Evolutionary conservation across 2,113 vertebrate species (phyloP), one percentile per base, ranked within the genome.

Genomic region (Mohoua ochrocephala): DNA sequence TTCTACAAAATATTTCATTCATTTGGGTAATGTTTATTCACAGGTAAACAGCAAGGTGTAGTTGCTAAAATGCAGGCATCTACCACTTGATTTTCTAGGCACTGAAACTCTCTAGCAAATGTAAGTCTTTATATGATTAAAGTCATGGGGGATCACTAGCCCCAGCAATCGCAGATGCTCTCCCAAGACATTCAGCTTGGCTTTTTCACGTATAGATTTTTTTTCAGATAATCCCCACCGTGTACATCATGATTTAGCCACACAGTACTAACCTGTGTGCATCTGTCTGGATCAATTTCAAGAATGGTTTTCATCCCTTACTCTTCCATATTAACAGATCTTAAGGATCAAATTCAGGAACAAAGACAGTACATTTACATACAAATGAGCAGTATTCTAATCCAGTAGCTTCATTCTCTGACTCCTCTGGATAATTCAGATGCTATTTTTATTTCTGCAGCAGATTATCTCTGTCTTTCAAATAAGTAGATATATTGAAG

Each of bases 361-460:
- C 27, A 93, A 61, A 88, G 79, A 45, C 5, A 76, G 75, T 7
- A 49, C 26, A 93, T 93, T 71, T 93, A 70, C 92, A 97, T 84
- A 93, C 49, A 92, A 92, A 93, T 92, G 73, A 96, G 71, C 42
- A 93, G 23, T 24, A 70, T 54, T 86, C 73, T 91, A 95, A 92
- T 93, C 92, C 21, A 2, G 22, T 44, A 60, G 35, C 35, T 93
- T 84, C 37, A 68, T 78, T 81, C 47, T 52, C 71, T 82, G 49
- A 24, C 68, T 94, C 44, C 68, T 88, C 90, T 79, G 57, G 68
- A 50, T 81, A 94, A 91, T 78, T 90, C 88, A 49, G 52, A 89
- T 11, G 59, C 77, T 96, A 84, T 95, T 97, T 95, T 90, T 84
- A 96, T 64, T 94, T 84, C 76, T 86, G 83, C 49, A 89, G 84